Evolutionary conservation across 1,140 invertebrate species (phyloP), one percentile per base, ranked within the genome.

Genomic region (Spodoptera frugiperda): DNA sequence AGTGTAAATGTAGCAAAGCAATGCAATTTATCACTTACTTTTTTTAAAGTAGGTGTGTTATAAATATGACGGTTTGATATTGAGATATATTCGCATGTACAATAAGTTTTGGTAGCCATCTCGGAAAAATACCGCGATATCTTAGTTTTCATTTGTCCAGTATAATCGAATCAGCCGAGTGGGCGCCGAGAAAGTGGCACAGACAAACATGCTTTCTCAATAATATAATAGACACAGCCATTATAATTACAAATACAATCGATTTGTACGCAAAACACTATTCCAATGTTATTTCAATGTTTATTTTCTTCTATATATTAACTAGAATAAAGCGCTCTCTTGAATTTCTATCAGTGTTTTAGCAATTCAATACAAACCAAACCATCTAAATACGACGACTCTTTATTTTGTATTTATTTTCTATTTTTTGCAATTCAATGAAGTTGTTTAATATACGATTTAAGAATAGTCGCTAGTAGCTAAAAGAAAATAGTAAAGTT

Each of bases 181-280:
- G 44, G 25, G 30, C 9, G 0, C 15, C 59, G 30, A 44, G 59
- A 63, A 63, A 63, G 59, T 63, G 59, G 59, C 44, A 33, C 59
- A 44, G 33, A 19, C 59, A 44, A 63, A 63, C 59, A 63, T 39
- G 15, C 59, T 63, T 63, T 63, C 59, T 44, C 59, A 44, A 63
- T 33, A 63, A 17, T 63, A 44, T 44, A 63, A 63, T 63, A 63
- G 44, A 15, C 33, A 63, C 30, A 12, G 54, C 44, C 17, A 67
- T 67, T 67, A 49, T 67, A 67, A 67, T 67, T n/a, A 67, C 63
- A 67, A 67, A 67, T 65, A 48, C 63, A 49, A 48, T 39, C 39
- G 17, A 67, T 67, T 67, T 67, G 63, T 48, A 67, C 44, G 21
- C 63, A 67, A 14, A 67, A 49, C 63, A 49, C 63, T 63, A 30